Conservation (phyloP, 2,113 vertebrate genomes). For the human region DNA sequence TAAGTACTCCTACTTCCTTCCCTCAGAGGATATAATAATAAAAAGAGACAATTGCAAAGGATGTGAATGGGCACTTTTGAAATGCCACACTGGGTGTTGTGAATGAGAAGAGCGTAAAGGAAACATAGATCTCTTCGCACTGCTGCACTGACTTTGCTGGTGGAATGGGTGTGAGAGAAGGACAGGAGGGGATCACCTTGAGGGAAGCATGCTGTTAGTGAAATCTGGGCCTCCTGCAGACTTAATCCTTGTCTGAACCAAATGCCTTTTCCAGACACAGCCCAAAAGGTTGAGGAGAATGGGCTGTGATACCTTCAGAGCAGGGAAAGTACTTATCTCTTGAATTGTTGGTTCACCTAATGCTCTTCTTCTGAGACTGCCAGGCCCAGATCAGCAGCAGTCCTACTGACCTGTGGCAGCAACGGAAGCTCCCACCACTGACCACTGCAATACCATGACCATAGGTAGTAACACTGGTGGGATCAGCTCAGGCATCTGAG, state of each 20-base stretch:
- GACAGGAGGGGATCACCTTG: background rate
- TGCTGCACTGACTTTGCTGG: too few species aligned
- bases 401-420: background rate
- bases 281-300: background rate
- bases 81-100: background rate
- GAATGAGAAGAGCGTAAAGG: background rate
- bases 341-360: background rate
- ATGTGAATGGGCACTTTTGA: background rate
- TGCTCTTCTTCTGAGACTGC: background rate
- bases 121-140: background rate
- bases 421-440: background rate
- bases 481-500: background rate
- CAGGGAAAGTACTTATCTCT: background rate
- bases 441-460: background rate
- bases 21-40: background rate
- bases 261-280: background rate
- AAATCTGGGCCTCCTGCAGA: background rate
- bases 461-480: background rate
- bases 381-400: background rate
- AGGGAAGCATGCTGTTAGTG: background rate
- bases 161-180: background rate
- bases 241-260: background rate
- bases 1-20: background rate
- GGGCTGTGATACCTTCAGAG: background rate
- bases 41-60: background rate